Conservation (phyloP, 2,888 invertebrate species). For the Geophilus truncorum region DNA sequence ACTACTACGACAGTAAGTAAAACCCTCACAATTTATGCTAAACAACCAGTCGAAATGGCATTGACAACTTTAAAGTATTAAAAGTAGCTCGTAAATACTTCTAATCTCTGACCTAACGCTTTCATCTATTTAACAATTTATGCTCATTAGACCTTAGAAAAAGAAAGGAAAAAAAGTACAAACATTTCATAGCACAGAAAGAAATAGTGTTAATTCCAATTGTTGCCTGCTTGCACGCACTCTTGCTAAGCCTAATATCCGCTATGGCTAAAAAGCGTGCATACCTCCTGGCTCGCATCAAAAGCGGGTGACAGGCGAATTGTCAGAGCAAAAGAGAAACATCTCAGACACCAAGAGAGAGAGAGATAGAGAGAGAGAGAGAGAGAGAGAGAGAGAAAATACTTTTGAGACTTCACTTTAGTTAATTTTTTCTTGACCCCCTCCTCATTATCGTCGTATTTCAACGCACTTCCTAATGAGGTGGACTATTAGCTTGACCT, state of each 20-base stretch:
- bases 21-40: too few species aligned
- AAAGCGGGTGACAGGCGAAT: background rate
- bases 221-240: background rate
- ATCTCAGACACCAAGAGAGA: too few species aligned
- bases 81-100: too few species aligned
- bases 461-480: background rate
- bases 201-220: background rate
- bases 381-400: too few species aligned
- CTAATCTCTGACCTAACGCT: too few species aligned
- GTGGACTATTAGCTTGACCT: conserved; percentile 11
- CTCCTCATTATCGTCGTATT: background rate
- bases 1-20: too few species aligned
- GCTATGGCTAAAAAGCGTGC: background rate
- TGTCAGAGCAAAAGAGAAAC: background rate
- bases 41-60: too few species aligned
- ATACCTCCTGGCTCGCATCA: background rate
- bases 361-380: too few species aligned
- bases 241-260: background rate
- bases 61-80: too few species aligned
- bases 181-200: too few species aligned
- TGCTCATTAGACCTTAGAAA: background rate
- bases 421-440: background rate
- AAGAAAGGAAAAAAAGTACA: background rate
- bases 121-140: too few species aligned
- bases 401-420: too few species aligned